These are phyloP conservation scores for Peromyscus californicus DNA, from an alignment of 2,113 vertebrate species.

Conservation along the genomic window DNA sequence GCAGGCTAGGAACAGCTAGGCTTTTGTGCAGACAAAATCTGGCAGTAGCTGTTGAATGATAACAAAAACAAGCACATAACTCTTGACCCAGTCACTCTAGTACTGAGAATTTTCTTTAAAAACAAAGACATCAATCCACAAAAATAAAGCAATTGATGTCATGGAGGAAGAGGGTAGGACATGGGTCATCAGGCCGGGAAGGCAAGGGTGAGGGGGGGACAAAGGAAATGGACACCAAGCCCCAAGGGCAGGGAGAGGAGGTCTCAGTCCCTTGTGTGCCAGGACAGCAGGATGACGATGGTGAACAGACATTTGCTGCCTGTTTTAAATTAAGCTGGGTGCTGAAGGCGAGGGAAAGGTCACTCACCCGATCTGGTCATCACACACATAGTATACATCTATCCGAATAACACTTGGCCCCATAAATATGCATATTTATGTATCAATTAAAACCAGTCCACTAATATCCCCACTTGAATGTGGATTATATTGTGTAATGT, in stretches of 20 bases:
- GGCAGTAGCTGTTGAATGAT: neutral
- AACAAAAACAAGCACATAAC: neutral
- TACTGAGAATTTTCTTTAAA: neutral
- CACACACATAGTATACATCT: neutral
- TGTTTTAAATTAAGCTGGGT: neutral
- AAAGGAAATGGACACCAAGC: neutral
- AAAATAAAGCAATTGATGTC: neutral
- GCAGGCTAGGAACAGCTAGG: neutral
- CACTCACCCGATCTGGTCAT: neutral
- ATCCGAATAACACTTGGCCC: neutral
- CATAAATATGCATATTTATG: neutral
- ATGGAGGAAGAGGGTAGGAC: neutral
- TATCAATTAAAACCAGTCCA: neutral
- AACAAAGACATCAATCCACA: conserved; percentile 24
- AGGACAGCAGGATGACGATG: neutral
- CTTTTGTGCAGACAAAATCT: neutral
- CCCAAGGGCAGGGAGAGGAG: neutral
- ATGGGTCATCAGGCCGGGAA: neutral
- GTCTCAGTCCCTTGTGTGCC: neutral
- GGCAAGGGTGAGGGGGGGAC: neutral
- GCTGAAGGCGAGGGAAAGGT: neutral
- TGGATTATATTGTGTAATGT: neutral
- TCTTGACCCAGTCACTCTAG: neutral
- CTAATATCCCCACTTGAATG: neutral
- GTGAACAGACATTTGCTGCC: neutral